Evolutionary conservation across 2,888 invertebrate genomes (phyloP), one percentile per base, ranked within the genome.

Genomic region (Trichopria drosophilae): DNA sequence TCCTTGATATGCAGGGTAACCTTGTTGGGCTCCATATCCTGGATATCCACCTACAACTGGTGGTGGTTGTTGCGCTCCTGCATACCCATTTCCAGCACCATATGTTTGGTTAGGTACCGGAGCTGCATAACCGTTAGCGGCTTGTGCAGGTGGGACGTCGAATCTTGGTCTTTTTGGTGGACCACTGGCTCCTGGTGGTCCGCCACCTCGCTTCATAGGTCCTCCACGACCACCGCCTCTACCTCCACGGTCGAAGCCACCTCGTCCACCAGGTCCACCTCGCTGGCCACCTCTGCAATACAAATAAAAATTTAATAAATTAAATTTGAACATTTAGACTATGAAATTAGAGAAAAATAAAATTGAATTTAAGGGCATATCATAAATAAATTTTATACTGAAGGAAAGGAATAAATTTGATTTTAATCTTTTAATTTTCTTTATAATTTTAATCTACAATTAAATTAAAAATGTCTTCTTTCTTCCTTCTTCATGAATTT

Each of bases 161-260:
- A 73, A 75, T 58, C 75, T 67, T 58, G 82, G 81, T 64, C 79
- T 77, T 59, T 82, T 81, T 57, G 80, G 81, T 71, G 82, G 82
- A 69, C 78, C 81, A 72, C 80, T 77, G 65, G 80, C 78, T 67
- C 79, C 75, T 67, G 81, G 79, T 71, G 81, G 79, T 55, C 79
- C 81, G 73, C 81, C 71, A 9, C 71, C 72, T 31, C 75, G 68
- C 57, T 76, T 76, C 28, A 73, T 71, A 54, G 77, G 69, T 51
- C 72, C 76, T 51, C 71, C 73, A 41, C 74, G 66, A 53, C 77
- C 78, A 61, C 67, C 76, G 73, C 79, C 78, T 77, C 81, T 76
- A 67, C 78, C 76, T 65, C 79, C 78, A 66, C 79, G 75, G 65
- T 74, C 69, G 63, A 75, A 71, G 66, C 77, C 72, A 68, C 75